These are phyloP conservation scores for Equus przewalskii DNA, from an alignment of 2,113 vertebrate species.

Conservation along the genomic window DNA sequence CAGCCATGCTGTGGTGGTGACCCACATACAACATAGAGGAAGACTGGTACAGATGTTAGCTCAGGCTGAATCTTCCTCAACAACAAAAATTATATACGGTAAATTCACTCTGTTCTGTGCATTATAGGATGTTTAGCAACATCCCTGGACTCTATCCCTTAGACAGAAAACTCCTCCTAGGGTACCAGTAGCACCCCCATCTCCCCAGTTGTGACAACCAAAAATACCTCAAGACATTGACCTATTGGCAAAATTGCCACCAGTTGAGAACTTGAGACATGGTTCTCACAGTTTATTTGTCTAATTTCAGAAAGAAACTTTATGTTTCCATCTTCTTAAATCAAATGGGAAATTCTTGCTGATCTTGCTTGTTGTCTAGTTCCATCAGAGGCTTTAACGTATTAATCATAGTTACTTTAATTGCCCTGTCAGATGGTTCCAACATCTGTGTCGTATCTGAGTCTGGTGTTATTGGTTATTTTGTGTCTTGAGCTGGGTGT, in stretches of 20 bases:
- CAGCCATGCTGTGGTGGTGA: too few relatives aligned
- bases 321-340: not conserved
- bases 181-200: too few relatives aligned
- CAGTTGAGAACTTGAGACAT: not conserved
- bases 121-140: not conserved
- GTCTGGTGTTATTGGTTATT: not conserved
- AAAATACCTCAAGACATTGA: not conserved
- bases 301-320: not conserved
- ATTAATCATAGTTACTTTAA: not conserved
- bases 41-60: too few relatives aligned
- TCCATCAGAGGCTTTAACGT: not conserved
- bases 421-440: not conserved
- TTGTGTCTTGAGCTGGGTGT: not conserved
- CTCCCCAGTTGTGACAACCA: not conserved
- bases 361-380: not conserved
- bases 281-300: not conserved
- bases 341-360: not conserved
- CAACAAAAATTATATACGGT: not conserved
- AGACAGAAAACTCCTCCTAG: not conserved
- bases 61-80: too few relatives aligned
- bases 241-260: not conserved
- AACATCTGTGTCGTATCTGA: not conserved
- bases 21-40: too few relatives aligned
- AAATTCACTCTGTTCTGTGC: not conserved
- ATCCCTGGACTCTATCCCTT: not conserved